Evolutionary conservation across 1,140 invertebrate species (phyloP).

Genomic region (Drosophila tropicalis): DNA sequence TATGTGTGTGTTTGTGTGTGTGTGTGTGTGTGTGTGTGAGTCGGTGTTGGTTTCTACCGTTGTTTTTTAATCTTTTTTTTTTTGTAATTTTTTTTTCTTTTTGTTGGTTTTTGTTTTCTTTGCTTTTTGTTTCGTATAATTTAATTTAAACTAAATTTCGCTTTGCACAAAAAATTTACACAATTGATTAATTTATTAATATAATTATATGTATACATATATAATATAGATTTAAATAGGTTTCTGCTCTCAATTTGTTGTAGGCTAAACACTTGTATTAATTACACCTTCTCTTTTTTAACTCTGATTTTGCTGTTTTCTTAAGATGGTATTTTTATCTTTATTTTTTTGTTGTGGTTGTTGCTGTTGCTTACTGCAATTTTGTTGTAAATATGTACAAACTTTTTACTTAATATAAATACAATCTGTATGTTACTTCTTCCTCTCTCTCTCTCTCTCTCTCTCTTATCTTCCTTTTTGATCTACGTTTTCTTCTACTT

Average conservation of each 20-base stretch:
- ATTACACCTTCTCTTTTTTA: conserved; percentile 54
- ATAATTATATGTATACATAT: conserved; percentile 17
- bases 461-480: conserved; percentile 27
- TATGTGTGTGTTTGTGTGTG: conserved; percentile 37
- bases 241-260: conserved; percentile 45
- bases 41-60: conserved; percentile 20
- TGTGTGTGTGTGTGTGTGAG: conserved; percentile 33
- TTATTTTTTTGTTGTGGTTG: too few relatives aligned
- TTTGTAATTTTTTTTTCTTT: conserved; percentile 33
- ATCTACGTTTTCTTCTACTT: conserved; percentile 33
- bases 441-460: neutral
- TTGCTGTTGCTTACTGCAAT: conserved; percentile 57
- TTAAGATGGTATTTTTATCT: conserved; percentile 21
- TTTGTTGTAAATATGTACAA: conserved; percentile 80
- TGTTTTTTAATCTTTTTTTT: conserved; percentile 7
- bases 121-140: conserved; percentile 53
- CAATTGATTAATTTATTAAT: conserved; percentile 80
- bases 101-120: conserved; percentile 29
- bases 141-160: conserved; percentile 78
- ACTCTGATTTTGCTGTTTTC: conserved; percentile 9
- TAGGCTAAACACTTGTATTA: conserved; percentile 65
- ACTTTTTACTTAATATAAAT: conserved; percentile 69
- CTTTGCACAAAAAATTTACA: conserved; percentile 77
- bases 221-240: conserved; percentile 60
- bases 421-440: conserved; percentile 25